Evolutionary conservation across 2,797 vertebrate species (phyloP), one percentile per base, ranked within the genome.

Genomic region (Helarctos malayanus): DNA sequence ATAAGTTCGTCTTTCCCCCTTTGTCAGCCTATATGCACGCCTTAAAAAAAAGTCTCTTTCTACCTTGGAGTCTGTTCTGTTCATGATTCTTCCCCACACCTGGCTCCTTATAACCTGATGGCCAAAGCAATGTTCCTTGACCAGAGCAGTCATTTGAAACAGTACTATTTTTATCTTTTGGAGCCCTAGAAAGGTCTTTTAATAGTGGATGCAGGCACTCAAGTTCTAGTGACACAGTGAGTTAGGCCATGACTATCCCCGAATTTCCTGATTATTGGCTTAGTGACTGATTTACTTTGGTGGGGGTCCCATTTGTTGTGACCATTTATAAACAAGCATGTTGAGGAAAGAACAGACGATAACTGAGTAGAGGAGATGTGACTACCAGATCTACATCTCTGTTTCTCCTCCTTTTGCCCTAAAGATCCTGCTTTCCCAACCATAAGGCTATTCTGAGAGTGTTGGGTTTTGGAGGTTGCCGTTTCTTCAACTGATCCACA

Each of bases 71-170:
- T 98, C 97, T 98, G 81, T 47, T 11, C 14, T 1, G 85, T 81
- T 98, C 96, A 54, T 85, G 85, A 96, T 93, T 98, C 96, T 98
- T 98, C 97, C 97, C 96, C 96, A 97, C 92, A 95, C 96, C 95
- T 98, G 97, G 89, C 97, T 98, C 94, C 98, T 98, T 98, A 98
- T 98, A 97, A 97, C 97, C 95, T 96, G 92, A 97, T 96, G 97
- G 97, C 97, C 98, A 97, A 94, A 97, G 65, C 57, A 92, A 1
- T 65, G 97, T 98, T 98, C 96, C 98, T 98, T 97, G 98, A 96
- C 97, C 91, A 82, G 87, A 98, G 97, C 93, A 0, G 96, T 98
- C 94, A 93, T 98, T 96, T 97, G 52, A 75, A 98, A 96, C 81
- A 94, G 93, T 94, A 14, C 65, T 49, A 3, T 90, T 87, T 97